Conservation (phyloP, 92 coral and sea anemone species). For the Scolanthus callimorphus region DNA sequence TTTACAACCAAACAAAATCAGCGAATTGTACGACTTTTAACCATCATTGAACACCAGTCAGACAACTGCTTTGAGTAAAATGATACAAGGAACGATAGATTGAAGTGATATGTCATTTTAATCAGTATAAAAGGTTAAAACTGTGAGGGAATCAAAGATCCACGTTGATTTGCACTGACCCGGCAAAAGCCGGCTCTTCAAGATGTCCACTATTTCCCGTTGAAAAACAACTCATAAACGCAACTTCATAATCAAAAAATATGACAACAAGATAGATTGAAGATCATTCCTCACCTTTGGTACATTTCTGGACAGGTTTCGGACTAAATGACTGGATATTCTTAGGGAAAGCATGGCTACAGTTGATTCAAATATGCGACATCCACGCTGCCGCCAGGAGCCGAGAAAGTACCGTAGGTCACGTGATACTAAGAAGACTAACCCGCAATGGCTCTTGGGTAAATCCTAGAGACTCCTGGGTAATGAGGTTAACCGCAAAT, state of each 20-base stretch:
- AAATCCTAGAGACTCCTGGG: neutral
- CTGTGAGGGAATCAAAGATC: too few relatives aligned
- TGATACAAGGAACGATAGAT: too few relatives aligned
- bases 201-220: neutral
- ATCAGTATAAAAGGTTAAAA: too few relatives aligned
- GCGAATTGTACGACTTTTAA: too few relatives aligned
- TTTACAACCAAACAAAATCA: too few relatives aligned
- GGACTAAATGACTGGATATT: conserved; percentile 72
- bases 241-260: neutral
- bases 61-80: too few relatives aligned
- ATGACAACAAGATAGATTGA: neutral
- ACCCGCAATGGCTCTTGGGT: neutral
- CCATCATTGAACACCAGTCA: too few relatives aligned
- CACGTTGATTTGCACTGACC: neutral
- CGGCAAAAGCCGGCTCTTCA: conserved; percentile 5
- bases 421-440: conserved; percentile 21
- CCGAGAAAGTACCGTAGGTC: conserved; percentile 17
- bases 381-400: conserved; percentile 52
- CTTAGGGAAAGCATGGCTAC: conserved; percentile 90
- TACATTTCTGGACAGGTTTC: conserved; percentile 76
- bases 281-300: conserved; percentile 64
- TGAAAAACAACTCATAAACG: neutral
- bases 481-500: too few relatives aligned
- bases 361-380: conserved; percentile 36
- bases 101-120: too few relatives aligned